Evolutionary conservation across 2,797 vertebrate genomes (phyloP).

Genomic region (Poeciliopsis gracilis): DNA sequence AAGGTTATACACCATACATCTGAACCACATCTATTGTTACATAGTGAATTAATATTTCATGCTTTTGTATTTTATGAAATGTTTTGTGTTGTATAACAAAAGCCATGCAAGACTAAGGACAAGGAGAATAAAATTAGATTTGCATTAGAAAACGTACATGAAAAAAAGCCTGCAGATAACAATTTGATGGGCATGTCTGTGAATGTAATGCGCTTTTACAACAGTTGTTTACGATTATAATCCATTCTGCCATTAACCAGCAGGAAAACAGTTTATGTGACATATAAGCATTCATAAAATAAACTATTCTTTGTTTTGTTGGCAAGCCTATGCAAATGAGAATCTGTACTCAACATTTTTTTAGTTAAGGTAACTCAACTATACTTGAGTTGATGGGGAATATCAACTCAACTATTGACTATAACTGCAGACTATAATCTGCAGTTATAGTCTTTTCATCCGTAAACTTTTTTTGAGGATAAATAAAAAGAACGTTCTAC

Average conservation of each 20-base stretch:
- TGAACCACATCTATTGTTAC: constrained; percentile 52
- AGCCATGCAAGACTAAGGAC: constrained; percentile 17
- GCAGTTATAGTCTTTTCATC: background rate
- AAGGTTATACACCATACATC: constrained; percentile 52
- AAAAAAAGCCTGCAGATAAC: constrained; percentile 1
- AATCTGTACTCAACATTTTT: background rate
- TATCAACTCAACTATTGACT: no score
- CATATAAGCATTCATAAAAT: background rate
- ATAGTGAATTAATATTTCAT: constrained; percentile 71
- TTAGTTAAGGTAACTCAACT: background rate
- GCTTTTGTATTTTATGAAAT: constrained; percentile 60
- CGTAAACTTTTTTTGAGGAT: background rate
- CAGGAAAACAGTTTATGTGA: background rate
- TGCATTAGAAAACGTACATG: background rate
- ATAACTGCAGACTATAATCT: no score
- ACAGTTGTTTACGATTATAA: background rate
- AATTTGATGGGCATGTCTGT: background rate
- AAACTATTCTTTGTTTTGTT: background rate
- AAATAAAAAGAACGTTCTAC: background rate
- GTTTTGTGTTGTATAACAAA: constrained; percentile 42
- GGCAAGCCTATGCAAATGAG: background rate
- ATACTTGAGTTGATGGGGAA: no score
- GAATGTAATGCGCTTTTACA: background rate
- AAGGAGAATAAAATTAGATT: background rate
- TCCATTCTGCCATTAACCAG: background rate